Evolutionary conservation across 2,888 invertebrate genomes (phyloP).

Genomic region (Holacanthella duospinosa): DNA sequence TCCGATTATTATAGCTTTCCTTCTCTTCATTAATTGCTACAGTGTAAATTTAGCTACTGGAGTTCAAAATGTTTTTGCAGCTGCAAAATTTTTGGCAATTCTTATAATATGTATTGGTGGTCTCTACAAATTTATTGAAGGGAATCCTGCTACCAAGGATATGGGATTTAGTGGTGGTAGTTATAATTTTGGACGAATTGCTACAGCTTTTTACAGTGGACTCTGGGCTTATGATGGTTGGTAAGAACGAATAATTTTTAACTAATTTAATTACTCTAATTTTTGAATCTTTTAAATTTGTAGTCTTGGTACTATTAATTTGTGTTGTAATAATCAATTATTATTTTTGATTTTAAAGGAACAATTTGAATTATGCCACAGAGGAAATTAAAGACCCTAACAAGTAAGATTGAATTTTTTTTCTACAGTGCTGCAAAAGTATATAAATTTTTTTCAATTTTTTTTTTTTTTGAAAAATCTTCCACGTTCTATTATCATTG

Average conservation of each 20-base stretch:
- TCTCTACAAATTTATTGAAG: slow-evolving; percentile 54
- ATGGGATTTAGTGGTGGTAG: slow-evolving; percentile 61
- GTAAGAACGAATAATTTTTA: slow-evolving; percentile 45
- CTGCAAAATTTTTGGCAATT: slow-evolving; percentile 67
- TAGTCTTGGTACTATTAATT: too few relatives aligned
- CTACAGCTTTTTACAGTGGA: slow-evolving; percentile 70
- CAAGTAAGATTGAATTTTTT: slow-evolving; percentile 33
- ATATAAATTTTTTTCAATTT: slow-evolving; percentile 4
- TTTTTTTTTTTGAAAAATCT: slow-evolving; percentile 57
- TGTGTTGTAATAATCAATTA: neutral
- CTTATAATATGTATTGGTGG: slow-evolving; percentile 66
- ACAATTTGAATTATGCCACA: slow-evolving; percentile 51
- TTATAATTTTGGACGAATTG: slow-evolving; percentile 54
- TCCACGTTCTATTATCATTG: slow-evolving; percentile 83
- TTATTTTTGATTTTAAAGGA: slow-evolving; percentile 45
- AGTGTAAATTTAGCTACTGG: slow-evolving; percentile 69
- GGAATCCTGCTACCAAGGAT: slow-evolving; percentile 41
- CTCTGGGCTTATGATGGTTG: slow-evolving; percentile 85
- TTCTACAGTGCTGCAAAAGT: neutral
- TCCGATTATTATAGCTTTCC: slow-evolving; percentile 24
- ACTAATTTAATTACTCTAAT: neutral
- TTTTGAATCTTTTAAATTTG: too few relatives aligned
- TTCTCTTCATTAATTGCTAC: slow-evolving; percentile 51
- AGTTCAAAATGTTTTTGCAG: slow-evolving; percentile 68
- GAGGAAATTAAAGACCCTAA: slow-evolving; percentile 50